Evolutionary conservation across 1,140 invertebrate genomes (phyloP), one percentile per base, ranked within the genome.

Genomic region (Meloidogyne floridensis): DNA sequence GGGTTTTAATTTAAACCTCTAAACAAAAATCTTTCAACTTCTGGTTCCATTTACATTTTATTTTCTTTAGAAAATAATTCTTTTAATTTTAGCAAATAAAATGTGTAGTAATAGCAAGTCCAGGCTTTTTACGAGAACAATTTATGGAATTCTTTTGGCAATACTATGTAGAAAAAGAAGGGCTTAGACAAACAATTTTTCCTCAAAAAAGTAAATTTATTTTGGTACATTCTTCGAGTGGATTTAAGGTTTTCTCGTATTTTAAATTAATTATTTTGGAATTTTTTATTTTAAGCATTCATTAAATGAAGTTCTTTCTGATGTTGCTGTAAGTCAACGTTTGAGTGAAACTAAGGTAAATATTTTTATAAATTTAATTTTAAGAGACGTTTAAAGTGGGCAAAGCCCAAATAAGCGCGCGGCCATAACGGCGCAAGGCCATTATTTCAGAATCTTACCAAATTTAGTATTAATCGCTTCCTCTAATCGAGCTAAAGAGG

Each of bases 51-150:
- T 47, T 47, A 47, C 3, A 7, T 5, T 47, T 47, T 47, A 47
- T 47, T 47, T 47, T 47, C 47, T 5, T 47, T 47, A 47, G 2
- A 47, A 47, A 47, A 5, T 47, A 5, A 47, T 47, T 47, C 2
- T 3, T 47, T 47, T 2, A 32, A 8, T 76, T 77, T 54, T 69
- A 54, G 75, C 92, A 86, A 90, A 87, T 87, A 0, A 99, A 99
- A 92, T 98, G 96, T 92, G 92, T 98, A 59, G 92, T 99, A 8
- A 91, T 99, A 56, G 98, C 96, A 15, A 98, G 96, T 87, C 97
- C 97, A 18, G 98, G 97, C 32, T 99, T 99, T 93, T 95, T 98
- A 0, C 95, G 95, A 89, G 97, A 99, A 90, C 96, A 98, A 90
- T 99, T 98, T 91, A 94, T 94, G 91, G 95, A 97, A 79, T 98